phyloP scores from a whole-genome alignment of 2,888 invertebrate genomes.

The Mongoloraphidia duomilia region DNA sequence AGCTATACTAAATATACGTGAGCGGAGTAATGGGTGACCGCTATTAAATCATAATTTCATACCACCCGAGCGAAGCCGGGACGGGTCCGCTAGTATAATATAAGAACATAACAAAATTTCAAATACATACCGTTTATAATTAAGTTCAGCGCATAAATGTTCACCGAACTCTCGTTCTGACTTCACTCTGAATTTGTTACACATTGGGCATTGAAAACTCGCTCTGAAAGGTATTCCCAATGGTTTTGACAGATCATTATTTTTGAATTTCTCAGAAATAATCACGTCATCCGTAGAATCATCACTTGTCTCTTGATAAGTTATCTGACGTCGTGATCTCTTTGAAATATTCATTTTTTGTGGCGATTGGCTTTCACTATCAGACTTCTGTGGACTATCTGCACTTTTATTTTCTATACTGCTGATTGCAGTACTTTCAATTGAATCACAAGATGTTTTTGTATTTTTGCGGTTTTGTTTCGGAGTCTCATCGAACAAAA shows the following conservation, averaged over 20 bases:
- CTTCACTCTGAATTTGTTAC: constrained; percentile 40
- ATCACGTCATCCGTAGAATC: too few relatives aligned
- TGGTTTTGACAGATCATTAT: constrained; percentile 8
- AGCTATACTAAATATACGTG: too few relatives aligned
- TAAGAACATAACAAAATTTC: too few relatives aligned
- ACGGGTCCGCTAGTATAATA: too few relatives aligned
- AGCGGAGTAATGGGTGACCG: too few relatives aligned
- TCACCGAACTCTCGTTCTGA: constrained; percentile 43
- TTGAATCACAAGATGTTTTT: too few relatives aligned
- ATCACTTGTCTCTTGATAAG: constrained; percentile 15
- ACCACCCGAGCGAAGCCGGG: too few relatives aligned
- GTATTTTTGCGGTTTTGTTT: constrained; percentile 17
- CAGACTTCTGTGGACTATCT: background rate
- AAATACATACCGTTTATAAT: constrained; percentile 44
- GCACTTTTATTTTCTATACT: background rate
- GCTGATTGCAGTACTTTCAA: background rate
- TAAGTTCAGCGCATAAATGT: constrained; percentile 52
- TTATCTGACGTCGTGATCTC: constrained; percentile 9
- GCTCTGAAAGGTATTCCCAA: constrained; percentile 38
- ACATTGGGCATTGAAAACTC: constrained; percentile 45
- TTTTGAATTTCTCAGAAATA: too few relatives aligned
- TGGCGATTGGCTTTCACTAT: constrained; percentile 1
- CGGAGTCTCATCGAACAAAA: constrained; percentile 38
- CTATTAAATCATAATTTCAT: too few relatives aligned
- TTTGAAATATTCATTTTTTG: background rate